Evolutionary conservation across 2,888 invertebrate species (phyloP), one percentile per base, ranked within the genome.

Genomic region (Diarsia mendica): DNA sequence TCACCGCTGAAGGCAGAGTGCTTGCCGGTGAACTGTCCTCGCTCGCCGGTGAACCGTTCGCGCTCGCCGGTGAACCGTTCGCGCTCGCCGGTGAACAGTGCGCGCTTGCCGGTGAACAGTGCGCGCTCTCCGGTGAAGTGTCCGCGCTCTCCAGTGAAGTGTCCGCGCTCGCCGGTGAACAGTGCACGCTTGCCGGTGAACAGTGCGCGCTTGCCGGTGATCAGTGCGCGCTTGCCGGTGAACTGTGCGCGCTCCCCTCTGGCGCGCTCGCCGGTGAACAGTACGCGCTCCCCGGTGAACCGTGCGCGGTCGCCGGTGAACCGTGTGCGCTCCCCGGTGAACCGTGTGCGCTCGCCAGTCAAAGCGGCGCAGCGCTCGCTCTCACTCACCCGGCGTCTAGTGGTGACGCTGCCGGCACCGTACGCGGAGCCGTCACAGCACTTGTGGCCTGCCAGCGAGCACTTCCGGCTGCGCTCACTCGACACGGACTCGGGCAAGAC

Each of bases 401-500:
- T 88, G 79, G 89, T 90, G 67, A 87, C 86, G 51, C 72, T 89
- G 72, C 89, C 91, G 76, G 48, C 72, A 48, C 82, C 78, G 66
- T 60, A 79, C 75, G 73, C 71, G 77, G 73, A 68, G 46, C 79
- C 76, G 9, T 28, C 13, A 64, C 75, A 75, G 51, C 88, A 75
- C 67, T 87, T 85, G 83, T 80, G 70, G 20, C 87, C 89, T 20
- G 67, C 83, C 61, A 87, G 89, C 86, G 83, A 79, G 66, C 83
- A 85, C 82, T 86, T 85, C 78, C 85, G 84, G 6, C 73, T 78
- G 77, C 88, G 85, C 48, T 83, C 84, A 28, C 78, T 83, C 70
- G 83, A 84, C 77, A 69, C 87, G 61, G 87, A 82, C 39, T 88
- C 88, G n/a, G 81, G 76, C 73, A 73, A 48, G 68, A 78, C 86